Base-by-base conservation (phyloP, 2,113 vertebrate species). In the Leuciscus idus region DNA sequence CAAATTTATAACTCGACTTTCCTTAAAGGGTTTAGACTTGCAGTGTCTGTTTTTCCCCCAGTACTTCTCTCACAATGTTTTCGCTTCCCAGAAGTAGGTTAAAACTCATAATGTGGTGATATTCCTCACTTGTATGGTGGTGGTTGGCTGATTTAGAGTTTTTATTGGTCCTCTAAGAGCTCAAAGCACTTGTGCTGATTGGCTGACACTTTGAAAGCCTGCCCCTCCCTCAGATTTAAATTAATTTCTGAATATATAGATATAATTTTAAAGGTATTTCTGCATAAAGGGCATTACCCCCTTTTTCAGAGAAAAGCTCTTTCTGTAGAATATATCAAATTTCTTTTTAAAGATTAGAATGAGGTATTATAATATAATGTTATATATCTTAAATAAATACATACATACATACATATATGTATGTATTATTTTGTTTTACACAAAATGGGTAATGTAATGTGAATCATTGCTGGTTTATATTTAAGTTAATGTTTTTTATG, bases 361-460 rank as follows among this genome's bases (percentile, higher is more conserved):
- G 66, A 88, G 90, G 83, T 89, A 91, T 90, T 87, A 90, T 85
- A 92, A 88, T 90, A 88, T 88, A 90, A 89, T 86, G 84, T 88
- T 87, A 89, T 89, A 88, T 90, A 86, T 87, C 84, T 76, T 17
- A 76, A 9, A 87, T 17, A 76, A 9, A 87, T 85, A 84, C 80
- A 86, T 84, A 90, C 81, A 87, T 88, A 87, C 92, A 88, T 92
- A 91, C 82, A 86, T 93, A 90, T 55, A 88, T 93, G 57, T 92
- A 89, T 93, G 90, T 92, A 94, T 93, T 92, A 92, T 92, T 92
- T 91, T 91, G 26, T 84, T 89, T 89, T 87, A 92, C 77, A 86
- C 68, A 86, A 26, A 88, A 92, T 87, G 90, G 93, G 91, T 93
- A 90, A 92, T 91, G 92, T 94, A 92, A 93, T 95, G 93, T 93